Percentiles rank a stretch among this genome's conserved stretches.
phyloP scores from a whole-genome alignment of 2,113 vertebrate genomes.

The Semnopithecus entellus region DNA sequence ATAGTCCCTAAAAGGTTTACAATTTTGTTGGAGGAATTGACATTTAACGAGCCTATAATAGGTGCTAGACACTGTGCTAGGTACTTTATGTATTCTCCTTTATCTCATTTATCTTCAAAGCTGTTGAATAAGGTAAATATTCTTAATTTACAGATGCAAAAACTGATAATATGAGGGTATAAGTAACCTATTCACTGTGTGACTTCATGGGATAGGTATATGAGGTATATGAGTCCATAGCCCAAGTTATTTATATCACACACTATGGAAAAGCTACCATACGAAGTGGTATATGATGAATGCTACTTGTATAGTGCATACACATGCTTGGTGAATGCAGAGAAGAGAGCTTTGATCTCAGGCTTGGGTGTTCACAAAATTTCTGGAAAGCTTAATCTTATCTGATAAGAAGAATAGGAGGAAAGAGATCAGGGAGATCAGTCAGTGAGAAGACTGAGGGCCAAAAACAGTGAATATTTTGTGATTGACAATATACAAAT shows the following conservation, averaged over 20 bases:
- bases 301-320: not conserved
- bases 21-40: not conserved
- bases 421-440: not conserved
- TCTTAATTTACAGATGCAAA: conserved; percentile 1
- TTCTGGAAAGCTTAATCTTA: not conserved
- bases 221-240: not conserved
- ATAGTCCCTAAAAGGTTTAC: not conserved
- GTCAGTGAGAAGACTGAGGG: not conserved
- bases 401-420: not conserved
- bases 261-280: not conserved
- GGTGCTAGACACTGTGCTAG: not conserved
- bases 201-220: not conserved
- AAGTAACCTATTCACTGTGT: not conserved
- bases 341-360: not conserved
- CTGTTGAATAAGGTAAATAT: not conserved
- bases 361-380: not conserved
- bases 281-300: not conserved
- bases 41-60: not conserved
- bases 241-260: not conserved
- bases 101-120: conserved; percentile 15
- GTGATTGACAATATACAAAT: conserved; percentile 28
- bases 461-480: not conserved
- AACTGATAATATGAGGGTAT: not conserved
- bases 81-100: not conserved
- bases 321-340: not conserved